Base-by-base conservation (phyloP, 1,140 invertebrate species). In the Galleria mellonella region DNA sequence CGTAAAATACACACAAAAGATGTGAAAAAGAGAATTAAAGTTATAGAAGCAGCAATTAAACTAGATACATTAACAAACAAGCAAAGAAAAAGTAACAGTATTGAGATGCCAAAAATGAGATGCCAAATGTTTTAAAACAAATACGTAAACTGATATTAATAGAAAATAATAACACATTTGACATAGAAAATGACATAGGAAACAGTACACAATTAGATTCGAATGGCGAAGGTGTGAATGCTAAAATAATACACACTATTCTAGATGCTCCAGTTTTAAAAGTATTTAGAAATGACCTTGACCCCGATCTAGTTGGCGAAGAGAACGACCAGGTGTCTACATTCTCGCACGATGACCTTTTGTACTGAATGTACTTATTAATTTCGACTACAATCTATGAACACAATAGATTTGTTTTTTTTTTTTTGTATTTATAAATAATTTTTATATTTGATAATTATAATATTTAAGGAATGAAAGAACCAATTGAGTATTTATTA, bases 261-360 rank as follows among this genome's bases (percentile, higher is more conserved):
- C 35, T 27, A 41, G 48, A 47, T 47, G 53, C 9, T 40, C 53
- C 49, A 56, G 32, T 64, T 65, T 65, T 66, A 68, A 67, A 66
- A 71, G 55, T 57, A 47, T 23, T 62, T 40, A 59, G 50, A 67
- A 52, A 70, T 75, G 72, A 66, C 72, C 72, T 75, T 75, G 72
- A 75, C 72, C 72, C 49, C 55, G 52, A 57, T 75, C 44, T 47
- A 56, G 43, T 72, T 72, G 72, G 72, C 72, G 55, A 41, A 40
- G 32, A 52, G 14, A 40, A 40, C 31, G 47, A 47, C 51, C 61
- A 69, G 61, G 56, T 66, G 61, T 45, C 44, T 29, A 32, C 37
- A 45, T 35, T 27, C 38, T 29, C 36, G 50, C 43, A 30, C 53
- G 39, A 47, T 58, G 59, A 69, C 62, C 65, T 69, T 54, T 44